Conservation (phyloP, 1,140 invertebrate species). For the Octopus sinensis region DNA sequence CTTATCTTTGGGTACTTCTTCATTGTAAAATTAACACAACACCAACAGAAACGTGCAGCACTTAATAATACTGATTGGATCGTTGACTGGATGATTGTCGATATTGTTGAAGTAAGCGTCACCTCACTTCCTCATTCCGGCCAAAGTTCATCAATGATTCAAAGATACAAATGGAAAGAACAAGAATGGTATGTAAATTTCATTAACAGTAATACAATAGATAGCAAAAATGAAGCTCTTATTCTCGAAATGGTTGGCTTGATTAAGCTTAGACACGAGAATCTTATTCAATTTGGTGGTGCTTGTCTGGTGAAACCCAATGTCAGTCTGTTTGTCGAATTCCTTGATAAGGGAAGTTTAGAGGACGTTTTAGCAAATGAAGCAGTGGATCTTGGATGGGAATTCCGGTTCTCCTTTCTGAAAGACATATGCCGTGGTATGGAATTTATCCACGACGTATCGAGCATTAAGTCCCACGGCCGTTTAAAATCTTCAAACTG, state of each 20-base stretch:
- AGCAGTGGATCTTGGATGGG: constrained; percentile 30
- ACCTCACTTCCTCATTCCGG: neutral
- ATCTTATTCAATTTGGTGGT: neutral
- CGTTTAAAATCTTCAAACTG: constrained; percentile 93
- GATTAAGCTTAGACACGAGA: neutral
- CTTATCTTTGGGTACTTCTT: neutral
- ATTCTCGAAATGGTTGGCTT: neutral
- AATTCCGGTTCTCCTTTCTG: constrained; percentile 44
- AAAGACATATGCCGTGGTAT: constrained; percentile 66
- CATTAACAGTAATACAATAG: constrained; percentile 22
- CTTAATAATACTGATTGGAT: neutral
- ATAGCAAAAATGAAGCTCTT: neutral
- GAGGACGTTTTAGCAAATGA: constrained; percentile 32
- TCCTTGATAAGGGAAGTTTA: constrained; percentile 26
- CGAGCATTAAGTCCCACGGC: constrained; percentile 79
- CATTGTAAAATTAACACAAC: neutral
- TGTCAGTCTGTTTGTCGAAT: neutral
- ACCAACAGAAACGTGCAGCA: neutral
- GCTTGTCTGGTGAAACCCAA: neutral
- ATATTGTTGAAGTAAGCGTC: neutral
- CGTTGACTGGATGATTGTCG: neutral
- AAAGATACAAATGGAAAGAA: neutral
- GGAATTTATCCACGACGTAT: constrained; percentile 83
- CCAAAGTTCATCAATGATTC: neutral
- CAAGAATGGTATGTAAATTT: neutral